These are phyloP conservation scores for Lytechinus pictus DNA, from an alignment of 35 echinoderm and acorn worm genomes.

Conservation along the genomic window DNA sequence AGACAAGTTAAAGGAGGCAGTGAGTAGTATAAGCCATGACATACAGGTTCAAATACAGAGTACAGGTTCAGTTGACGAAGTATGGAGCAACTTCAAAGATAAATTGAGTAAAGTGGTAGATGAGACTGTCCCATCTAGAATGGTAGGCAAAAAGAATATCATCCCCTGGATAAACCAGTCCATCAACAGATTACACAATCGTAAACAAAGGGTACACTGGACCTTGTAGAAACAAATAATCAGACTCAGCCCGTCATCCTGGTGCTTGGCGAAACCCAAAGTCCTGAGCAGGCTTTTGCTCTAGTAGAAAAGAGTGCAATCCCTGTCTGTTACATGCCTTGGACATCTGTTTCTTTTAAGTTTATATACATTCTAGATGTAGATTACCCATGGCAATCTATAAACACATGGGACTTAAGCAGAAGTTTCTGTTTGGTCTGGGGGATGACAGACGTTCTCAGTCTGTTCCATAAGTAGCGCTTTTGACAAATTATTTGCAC, in stretches of 20 bases:
- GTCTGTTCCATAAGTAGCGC: neutral
- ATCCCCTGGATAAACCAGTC: no score
- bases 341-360: conserved; percentile 57
- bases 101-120: no score
- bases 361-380: conserved; percentile 56
- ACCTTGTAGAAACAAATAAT: conserved; percentile 6
- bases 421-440: conserved; percentile 23
- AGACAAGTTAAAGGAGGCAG: no score
- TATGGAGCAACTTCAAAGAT: no score
- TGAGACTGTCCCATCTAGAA: no score
- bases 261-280: neutral
- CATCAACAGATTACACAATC: no score
- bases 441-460: conserved; percentile 7
- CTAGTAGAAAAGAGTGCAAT: conserved; percentile 40
- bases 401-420: conserved; percentile 2
- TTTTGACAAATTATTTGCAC: conserved; percentile 21
- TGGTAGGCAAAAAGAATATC: no score
- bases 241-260: conserved; percentile 47
- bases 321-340: conserved; percentile 25
- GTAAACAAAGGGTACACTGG: no score
- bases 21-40: no score
- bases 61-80: no score
- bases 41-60: no score
- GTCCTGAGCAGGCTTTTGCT: conserved; percentile 54
- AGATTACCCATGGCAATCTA: conserved; percentile 51